Percentiles rank a stretch among this genome's conserved stretches.
phyloP scores from a whole-genome alignment of 1,140 invertebrate genomes.

The Diabrotica undecimpunctata region DNA sequence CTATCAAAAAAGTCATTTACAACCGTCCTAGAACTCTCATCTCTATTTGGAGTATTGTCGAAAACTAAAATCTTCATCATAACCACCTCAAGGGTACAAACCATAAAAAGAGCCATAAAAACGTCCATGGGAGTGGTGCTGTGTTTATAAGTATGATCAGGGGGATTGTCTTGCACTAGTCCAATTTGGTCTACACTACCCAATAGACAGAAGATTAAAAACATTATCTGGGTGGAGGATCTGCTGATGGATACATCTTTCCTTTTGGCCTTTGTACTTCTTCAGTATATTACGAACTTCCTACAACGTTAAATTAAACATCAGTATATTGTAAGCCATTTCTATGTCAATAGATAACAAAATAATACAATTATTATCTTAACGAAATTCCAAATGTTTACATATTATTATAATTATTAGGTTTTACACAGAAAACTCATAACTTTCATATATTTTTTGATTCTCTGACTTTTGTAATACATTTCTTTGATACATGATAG shows the following conservation, averaged over 20 bases:
- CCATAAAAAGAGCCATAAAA: constrained; percentile 45
- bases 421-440: too few relatives aligned
- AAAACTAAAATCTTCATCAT: constrained; percentile 41
- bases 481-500: too few relatives aligned
- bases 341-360: too few relatives aligned
- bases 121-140: constrained; percentile 39
- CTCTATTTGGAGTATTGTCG: constrained; percentile 33
- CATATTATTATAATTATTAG: too few relatives aligned
- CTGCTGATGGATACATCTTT: background rate
- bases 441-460: too few relatives aligned
- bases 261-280: too few relatives aligned
- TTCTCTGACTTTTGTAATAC: too few relatives aligned
- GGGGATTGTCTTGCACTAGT: constrained; percentile 30
- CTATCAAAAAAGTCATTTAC: constrained; percentile 27
- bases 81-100: constrained; percentile 44
- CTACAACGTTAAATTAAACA: too few relatives aligned
- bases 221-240: constrained; percentile 6
- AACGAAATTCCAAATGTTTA: too few relatives aligned
- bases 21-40: constrained; percentile 16
- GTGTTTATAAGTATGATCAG: constrained; percentile 21
- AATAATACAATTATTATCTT: background rate
- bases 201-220: constrained; percentile 20
- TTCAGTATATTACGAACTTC: too few relatives aligned
- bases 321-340: too few relatives aligned
- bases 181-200: constrained; percentile 26